phyloP scores from a whole-genome alignment of 2,113 vertebrate species.

The Lagopus leucura region DNA sequence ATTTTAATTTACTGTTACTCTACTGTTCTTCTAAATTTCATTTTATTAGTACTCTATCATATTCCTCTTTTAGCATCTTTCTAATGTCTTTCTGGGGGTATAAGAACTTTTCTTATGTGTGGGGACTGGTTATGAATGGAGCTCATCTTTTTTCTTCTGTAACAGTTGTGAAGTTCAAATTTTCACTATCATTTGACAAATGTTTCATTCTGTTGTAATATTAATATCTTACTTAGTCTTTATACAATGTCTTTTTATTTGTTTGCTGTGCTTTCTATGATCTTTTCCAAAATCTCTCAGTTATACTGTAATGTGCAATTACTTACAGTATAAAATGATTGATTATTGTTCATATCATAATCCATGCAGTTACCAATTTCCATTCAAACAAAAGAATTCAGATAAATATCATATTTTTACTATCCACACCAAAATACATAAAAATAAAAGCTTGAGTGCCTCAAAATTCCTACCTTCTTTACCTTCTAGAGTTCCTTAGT shows the following conservation, averaged over 20 bases:
- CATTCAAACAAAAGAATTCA: background rate
- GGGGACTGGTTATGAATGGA: background rate
- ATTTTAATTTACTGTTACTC: background rate
- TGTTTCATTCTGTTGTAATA: fast-evolving
- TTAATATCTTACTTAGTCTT: background rate
- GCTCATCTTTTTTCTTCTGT: background rate
- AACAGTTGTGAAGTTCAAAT: background rate
- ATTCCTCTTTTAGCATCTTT: background rate
- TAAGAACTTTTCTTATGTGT: background rate
- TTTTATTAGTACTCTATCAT: background rate
- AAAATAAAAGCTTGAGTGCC: background rate
- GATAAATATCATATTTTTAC: background rate
- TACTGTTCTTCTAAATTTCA: background rate
- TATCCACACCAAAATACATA: background rate
- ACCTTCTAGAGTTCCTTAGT: background rate
- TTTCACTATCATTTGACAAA: background rate
- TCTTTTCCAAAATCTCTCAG: background rate
- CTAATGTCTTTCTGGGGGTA: fast-evolving
- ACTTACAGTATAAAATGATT: fast-evolving
- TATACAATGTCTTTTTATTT: background rate
- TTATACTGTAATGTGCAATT: background rate
- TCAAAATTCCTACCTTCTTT: background rate
- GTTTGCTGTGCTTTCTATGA: background rate
- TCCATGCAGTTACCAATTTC: background rate
- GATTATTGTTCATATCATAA: background rate